phyloP scores from a whole-genome alignment of 2,888 invertebrate genomes.

The Anagyrus pseudococci region DNA sequence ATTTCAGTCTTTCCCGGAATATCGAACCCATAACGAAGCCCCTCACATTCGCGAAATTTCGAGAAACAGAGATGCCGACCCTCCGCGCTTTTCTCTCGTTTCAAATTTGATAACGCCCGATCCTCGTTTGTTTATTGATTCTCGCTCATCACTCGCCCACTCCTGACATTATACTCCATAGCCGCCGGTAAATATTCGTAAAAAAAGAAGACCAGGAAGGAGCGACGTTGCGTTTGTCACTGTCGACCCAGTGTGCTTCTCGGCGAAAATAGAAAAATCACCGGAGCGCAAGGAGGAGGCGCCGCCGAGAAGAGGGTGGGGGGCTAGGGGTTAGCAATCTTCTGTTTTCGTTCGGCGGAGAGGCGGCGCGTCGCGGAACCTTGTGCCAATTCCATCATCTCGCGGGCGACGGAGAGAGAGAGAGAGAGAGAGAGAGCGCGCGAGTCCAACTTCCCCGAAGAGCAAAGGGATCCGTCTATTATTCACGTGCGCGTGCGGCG shows the following conservation, averaged over 20 bases:
- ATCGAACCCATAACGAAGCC: too few species aligned
- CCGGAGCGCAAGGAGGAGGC: constrained; percentile 20
- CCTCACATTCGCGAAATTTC: too few species aligned
- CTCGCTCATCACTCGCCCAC: neutral
- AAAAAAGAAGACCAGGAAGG: neutral
- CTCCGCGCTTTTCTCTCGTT: neutral
- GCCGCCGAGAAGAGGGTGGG: constrained; percentile 1
- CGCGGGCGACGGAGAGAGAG: neutral
- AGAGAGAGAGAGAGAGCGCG: neutral
- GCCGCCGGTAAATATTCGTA: constrained; percentile 1
- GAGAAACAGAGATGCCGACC: neutral
- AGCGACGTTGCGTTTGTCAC: constrained; percentile 16
- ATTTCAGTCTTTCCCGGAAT: too few species aligned
- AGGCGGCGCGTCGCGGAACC: constrained; percentile 48
- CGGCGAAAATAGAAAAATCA: constrained; percentile 35
- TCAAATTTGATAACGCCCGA: constrained; percentile 21
- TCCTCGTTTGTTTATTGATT: constrained; percentile 25
- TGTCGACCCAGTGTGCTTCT: constrained; percentile 11
- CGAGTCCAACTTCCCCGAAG: too few species aligned
- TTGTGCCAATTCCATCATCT: constrained; percentile 55
- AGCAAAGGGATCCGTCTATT: constrained; percentile 50
- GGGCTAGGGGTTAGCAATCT: constrained; percentile 14
- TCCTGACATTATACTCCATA: too few species aligned
- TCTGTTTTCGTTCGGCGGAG: constrained; percentile 38
- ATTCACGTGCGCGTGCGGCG: constrained; percentile 50